These are phyloP conservation scores for Megaustenia siamemsis DNA, from an alignment of 2,888 invertebrate species.

Conservation along the genomic window DNA sequence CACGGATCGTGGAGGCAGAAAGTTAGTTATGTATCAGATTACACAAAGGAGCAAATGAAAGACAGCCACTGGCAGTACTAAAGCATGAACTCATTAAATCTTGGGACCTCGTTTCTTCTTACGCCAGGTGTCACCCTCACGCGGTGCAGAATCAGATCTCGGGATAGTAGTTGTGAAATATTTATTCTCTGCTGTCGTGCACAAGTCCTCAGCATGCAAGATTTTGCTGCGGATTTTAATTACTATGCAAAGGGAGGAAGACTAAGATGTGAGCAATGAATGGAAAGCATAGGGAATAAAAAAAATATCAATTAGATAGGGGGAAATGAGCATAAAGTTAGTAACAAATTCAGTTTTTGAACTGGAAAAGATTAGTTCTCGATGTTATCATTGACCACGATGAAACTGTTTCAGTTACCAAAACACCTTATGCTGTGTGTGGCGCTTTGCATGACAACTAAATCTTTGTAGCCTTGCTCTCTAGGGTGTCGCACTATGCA, in stretches of 20 bases:
- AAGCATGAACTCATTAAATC: slow-evolving; percentile 22
- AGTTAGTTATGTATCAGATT: slow-evolving; percentile 18
- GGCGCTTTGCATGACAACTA: too few relatives aligned
- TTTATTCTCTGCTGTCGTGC: not conserved
- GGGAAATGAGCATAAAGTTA: too few relatives aligned
- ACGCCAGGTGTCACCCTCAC: not conserved
- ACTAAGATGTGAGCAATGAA: not conserved
- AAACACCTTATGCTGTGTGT: too few relatives aligned
- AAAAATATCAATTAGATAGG: too few relatives aligned
- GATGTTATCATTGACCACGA: too few relatives aligned
- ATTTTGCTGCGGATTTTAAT: not conserved
- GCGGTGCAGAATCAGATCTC: not conserved
- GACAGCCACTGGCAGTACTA: not conserved
- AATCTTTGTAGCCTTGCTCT: too few relatives aligned
- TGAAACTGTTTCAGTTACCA: too few relatives aligned
- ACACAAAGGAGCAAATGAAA: slow-evolving; percentile 17
- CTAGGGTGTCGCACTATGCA: too few relatives aligned
- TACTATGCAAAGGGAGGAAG: not conserved
- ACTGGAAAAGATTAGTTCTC: too few relatives aligned
- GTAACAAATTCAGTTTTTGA: too few relatives aligned
- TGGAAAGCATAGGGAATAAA: too few relatives aligned
- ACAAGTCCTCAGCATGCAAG: not conserved
- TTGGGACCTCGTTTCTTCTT: not conserved
- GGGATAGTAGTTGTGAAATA: slow-evolving; percentile 11
- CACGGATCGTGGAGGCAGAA: not conserved